phyloP scores from a whole-genome alignment of 1,140 invertebrate genomes.

The Meloidogyne floridensis region DNA sequence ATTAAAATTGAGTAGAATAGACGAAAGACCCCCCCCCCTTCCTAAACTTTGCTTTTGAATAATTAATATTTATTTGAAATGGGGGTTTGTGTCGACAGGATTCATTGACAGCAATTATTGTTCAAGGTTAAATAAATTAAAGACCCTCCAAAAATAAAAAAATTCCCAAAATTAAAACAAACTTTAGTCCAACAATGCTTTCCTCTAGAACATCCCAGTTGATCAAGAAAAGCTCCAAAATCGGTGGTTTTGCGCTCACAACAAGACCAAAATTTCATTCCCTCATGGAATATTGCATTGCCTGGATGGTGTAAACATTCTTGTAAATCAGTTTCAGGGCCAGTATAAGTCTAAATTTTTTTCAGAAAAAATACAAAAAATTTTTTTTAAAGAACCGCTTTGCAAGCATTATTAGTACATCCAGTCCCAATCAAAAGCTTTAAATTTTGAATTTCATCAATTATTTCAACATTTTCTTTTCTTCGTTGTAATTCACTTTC shows the following conservation, averaged over 20 bases:
- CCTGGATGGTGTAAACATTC: conserved; percentile 85
- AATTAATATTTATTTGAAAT: too few species aligned
- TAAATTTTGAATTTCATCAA: conserved; percentile 47
- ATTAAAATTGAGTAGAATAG: too few species aligned
- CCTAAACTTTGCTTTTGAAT: too few species aligned
- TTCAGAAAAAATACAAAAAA: background rate
- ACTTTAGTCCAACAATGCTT: conserved; percentile 82
- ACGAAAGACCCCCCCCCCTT: too few species aligned
- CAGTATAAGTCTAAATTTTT: conserved; percentile 73
- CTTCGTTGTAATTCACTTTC: background rate
- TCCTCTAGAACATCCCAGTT: conserved; percentile 80
- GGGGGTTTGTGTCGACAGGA: too few species aligned
- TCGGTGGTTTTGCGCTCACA: conserved; percentile 89
- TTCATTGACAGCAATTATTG: too few species aligned
- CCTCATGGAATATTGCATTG: conserved; percentile 92
- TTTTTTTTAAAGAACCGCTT: conserved; percentile 66
- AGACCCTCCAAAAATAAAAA: background rate
- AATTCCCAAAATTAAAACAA: conserved; percentile 55
- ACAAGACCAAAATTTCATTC: conserved; percentile 94
- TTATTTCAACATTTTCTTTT: conserved; percentile 54
- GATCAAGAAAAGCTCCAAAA: conserved; percentile 85
- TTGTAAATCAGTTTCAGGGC: conserved; percentile 72
- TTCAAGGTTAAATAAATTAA: background rate
- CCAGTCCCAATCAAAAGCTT: conserved; percentile 75
- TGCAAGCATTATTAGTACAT: conserved; percentile 87